Evolutionary conservation across 2,113 vertebrate species (phyloP).

Genomic region (Xiphophorus hellerii): DNA sequence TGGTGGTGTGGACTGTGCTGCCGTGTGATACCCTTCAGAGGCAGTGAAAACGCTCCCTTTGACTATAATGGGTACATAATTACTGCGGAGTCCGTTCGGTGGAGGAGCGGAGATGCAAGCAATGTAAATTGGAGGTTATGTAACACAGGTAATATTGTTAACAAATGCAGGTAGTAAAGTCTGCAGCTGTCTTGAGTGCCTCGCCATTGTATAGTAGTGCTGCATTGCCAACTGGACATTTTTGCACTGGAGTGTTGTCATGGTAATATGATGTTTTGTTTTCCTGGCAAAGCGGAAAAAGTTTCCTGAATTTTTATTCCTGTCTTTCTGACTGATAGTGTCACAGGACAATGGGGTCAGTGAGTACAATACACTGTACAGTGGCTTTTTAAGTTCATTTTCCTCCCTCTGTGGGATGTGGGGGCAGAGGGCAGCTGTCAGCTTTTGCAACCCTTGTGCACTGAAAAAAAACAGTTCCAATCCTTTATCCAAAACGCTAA

Average conservation of each 20-base stretch:
- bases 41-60: no score
- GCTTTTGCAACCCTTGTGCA: constrained; percentile 48
- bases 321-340: neutral
- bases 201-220: neutral
- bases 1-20: no score
- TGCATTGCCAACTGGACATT: neutral
- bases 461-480: constrained; percentile 65
- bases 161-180: no score
- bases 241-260: neutral
- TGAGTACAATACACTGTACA: constrained; percentile 47
- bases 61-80: no score
- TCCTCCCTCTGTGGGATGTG: constrained; percentile 43
- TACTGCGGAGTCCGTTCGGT: no score
- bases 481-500: constrained; percentile 52
- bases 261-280: neutral
- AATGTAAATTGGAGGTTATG: no score
- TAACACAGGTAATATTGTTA: no score
- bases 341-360: constrained; percentile 31
- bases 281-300: neutral
- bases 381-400: constrained; percentile 37
- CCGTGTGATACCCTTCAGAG: no score
- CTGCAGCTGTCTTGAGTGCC: no score
- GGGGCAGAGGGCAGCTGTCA: constrained; percentile 56
- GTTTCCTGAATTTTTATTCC: neutral
- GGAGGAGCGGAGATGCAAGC: no score